A percentile compares a stretch with the other conserved stretches of the same genome.
Conservation (phyloP, 1,140 invertebrate species). For the Antheraea pernyi region DNA sequence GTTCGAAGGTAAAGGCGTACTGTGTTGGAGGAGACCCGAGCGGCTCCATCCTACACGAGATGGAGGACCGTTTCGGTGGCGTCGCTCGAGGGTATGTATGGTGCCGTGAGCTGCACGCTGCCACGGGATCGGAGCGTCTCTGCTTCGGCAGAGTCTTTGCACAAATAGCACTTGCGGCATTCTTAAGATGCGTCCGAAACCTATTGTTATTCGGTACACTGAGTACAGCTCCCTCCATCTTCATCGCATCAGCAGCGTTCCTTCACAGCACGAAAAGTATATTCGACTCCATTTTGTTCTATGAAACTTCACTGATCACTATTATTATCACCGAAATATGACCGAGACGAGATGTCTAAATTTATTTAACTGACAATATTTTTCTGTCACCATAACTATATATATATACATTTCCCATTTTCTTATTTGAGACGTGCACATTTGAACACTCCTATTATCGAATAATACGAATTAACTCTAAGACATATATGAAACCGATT, state of each 20-base stretch:
- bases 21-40: slow-evolving; percentile 42
- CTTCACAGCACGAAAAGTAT: slow-evolving; percentile 40
- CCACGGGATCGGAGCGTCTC: slow-evolving; percentile 47
- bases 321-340: slow-evolving; percentile 20
- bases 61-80: slow-evolving; percentile 53
- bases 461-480: too few species aligned
- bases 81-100: slow-evolving; percentile 74
- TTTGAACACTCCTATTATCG: too few species aligned
- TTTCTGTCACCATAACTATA: neutral
- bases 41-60: slow-evolving; percentile 57
- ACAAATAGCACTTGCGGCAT: slow-evolving; percentile 71
- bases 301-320: slow-evolving; percentile 27
- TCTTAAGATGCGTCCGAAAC: slow-evolving; percentile 70
- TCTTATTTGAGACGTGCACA: too few species aligned
- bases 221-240: slow-evolving; percentile 75
- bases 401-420: neutral
- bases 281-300: slow-evolving; percentile 53
- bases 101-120: slow-evolving; percentile 45
- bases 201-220: slow-evolving; percentile 63
- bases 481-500: too few species aligned
- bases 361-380: neutral
- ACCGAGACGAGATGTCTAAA: neutral
- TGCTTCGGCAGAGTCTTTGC: slow-evolving; percentile 66
- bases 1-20: slow-evolving; percentile 32
- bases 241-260: slow-evolving; percentile 20